Conservation (phyloP, 2,888 invertebrate genomes). For the Nemoura dubitans region DNA sequence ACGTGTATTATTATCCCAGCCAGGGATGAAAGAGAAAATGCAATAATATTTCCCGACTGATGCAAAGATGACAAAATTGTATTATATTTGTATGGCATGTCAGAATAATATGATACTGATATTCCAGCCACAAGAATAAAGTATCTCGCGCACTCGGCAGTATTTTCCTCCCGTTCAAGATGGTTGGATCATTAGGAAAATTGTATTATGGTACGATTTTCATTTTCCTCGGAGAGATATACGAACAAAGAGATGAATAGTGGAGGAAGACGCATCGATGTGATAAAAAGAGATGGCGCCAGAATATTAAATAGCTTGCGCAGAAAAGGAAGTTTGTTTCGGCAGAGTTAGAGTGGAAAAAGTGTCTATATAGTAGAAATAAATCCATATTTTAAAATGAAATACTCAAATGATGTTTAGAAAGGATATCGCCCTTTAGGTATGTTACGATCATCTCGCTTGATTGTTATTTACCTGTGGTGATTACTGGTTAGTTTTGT, state of each 20-base stretch:
- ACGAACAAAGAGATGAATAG: neutral
- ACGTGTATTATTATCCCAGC: too few relatives aligned
- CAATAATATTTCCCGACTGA: neutral
- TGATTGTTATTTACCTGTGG: too few relatives aligned
- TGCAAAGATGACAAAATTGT: neutral
- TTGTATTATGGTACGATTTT: neutral
- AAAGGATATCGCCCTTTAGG: too few relatives aligned
- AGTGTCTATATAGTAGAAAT: neutral
- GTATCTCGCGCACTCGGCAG: neutral
- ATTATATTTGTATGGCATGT: neutral
- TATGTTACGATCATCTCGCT: too few relatives aligned
- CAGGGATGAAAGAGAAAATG: too few relatives aligned
- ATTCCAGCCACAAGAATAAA: neutral
- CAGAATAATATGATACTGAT: neutral
- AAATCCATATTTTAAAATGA: neutral
- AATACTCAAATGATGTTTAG: neutral
- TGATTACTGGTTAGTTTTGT: too few relatives aligned
- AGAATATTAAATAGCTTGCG: neutral
- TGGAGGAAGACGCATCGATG: neutral
- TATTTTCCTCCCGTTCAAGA: neutral
- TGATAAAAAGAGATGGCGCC: neutral
- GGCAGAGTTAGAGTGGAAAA: neutral
- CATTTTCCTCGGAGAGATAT: neutral
- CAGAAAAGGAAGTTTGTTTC: neutral
- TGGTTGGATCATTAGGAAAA: neutral